Evolutionary conservation across 2,113 vertebrate genomes (phyloP).

Genomic region (Psilopsiagon aymara): DNA sequence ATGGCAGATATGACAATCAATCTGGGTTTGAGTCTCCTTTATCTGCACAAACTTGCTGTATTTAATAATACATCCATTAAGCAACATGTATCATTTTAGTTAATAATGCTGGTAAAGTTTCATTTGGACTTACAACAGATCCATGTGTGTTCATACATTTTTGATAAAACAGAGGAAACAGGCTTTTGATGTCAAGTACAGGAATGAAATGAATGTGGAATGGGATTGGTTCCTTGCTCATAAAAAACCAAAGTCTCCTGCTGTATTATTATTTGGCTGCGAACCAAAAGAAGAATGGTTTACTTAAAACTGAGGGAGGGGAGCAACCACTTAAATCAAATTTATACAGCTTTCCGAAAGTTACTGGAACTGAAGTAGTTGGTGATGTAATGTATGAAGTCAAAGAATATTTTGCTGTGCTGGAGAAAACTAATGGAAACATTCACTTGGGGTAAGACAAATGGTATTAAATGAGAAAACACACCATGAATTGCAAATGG

Average conservation of each 20-base stretch:
- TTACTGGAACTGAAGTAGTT: conserved; percentile 66
- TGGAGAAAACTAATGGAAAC: conserved; percentile 81
- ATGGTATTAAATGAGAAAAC: conserved; percentile 88
- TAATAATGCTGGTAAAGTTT: neutral
- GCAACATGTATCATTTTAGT: neutral
- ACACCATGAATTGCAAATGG: conserved; percentile 89
- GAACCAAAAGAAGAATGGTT: conserved; percentile 48
- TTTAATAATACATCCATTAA: neutral
- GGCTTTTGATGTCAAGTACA: neutral
- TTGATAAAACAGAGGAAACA: neutral
- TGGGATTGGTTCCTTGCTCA: conserved; percentile 4
- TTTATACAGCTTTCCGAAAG: conserved; percentile 55
- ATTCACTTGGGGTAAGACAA: conserved; percentile 87
- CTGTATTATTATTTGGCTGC: conserved; percentile 51
- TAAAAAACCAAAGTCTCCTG: conserved; percentile 24
- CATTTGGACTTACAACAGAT: neutral
- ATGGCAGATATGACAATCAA: neutral
- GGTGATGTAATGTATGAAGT: conserved; percentile 75
- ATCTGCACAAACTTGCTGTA: neutral
- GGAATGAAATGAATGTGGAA: neutral
- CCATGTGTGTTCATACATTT: neutral
- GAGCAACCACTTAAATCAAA: neutral
- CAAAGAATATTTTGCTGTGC: conserved; percentile 75
- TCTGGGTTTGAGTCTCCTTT: neutral
- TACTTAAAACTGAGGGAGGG: conserved; percentile 14